A percentile compares a stretch with the other conserved stretches of the same genome.
These are phyloP conservation scores for Hyposmocoma kahamanoa DNA, from an alignment of 1,140 invertebrate genomes.

Conservation along the genomic window DNA sequence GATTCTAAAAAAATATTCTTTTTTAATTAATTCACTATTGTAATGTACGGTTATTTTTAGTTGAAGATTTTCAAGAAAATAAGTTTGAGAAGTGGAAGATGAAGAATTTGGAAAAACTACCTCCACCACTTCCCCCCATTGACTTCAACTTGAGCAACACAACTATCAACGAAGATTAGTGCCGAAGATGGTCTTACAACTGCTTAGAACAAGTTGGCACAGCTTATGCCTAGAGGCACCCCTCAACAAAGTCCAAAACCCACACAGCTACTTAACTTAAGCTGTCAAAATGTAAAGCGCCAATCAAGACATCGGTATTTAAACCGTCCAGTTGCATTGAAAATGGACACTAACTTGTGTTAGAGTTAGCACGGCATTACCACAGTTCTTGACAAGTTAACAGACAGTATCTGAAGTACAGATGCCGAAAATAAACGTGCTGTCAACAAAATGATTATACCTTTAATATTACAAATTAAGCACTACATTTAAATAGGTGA, in stretches of 20 bases:
- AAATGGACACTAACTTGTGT: too few relatives aligned
- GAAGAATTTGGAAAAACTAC: not conserved
- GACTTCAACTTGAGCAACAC: not conserved
- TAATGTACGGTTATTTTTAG: not conserved
- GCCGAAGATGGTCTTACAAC: not conserved
- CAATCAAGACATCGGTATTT: not conserved
- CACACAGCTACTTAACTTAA: not conserved
- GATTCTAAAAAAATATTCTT: not conserved
- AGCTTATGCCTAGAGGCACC: not conserved
- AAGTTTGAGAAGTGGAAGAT: constrained; percentile 1
- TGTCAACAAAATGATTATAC: too few relatives aligned
- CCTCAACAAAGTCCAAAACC: not conserved
- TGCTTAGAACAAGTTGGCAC: not conserved
- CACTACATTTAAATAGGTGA: too few relatives aligned
- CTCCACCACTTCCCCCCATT: not conserved
- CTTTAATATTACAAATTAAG: too few relatives aligned
- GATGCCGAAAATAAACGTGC: too few relatives aligned
- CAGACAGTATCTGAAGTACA: too few relatives aligned
- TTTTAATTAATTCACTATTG: not conserved
- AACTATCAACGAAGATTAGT: not conserved
- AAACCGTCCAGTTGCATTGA: not conserved
- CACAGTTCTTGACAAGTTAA: too few relatives aligned
- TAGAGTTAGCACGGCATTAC: too few relatives aligned
- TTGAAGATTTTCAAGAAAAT: not conserved
- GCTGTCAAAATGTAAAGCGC: not conserved